phyloP scores from a whole-genome alignment of 64 coral and sea anemone species.

The Orbicella faveolata region DNA sequence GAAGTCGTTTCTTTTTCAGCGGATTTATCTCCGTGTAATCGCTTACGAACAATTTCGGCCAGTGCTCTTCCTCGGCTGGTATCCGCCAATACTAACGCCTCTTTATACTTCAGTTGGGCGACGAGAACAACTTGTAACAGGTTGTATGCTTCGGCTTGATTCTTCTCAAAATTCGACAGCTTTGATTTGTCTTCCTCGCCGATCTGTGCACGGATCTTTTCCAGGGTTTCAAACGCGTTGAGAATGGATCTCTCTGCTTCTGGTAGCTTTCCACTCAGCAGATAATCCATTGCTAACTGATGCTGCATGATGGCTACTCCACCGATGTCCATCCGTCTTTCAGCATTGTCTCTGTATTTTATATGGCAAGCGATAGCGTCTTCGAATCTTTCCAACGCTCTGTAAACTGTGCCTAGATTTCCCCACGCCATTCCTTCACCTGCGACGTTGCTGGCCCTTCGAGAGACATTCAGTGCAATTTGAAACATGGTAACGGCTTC shows the following conservation, averaged over 20 bases:
- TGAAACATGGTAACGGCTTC: constrained; percentile 45
- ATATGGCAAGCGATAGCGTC: constrained; percentile 58
- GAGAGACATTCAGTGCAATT: constrained; percentile 32
- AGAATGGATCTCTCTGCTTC: constrained; percentile 42
- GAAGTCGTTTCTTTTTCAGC: background rate
- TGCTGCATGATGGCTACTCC: constrained; percentile 71
- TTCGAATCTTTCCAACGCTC: constrained; percentile 50
- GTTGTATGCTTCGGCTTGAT: constrained; percentile 65
- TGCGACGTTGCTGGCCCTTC: constrained; percentile 51
- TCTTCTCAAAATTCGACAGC: constrained; percentile 77
- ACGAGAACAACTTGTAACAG: constrained; percentile 56
- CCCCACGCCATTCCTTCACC: constrained; percentile 79
- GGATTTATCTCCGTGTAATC: background rate
- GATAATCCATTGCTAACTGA: constrained; percentile 68
- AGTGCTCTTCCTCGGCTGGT: constrained; percentile 45
- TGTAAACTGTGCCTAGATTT: constrained; percentile 64
- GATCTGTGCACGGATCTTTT: constrained; percentile 53
- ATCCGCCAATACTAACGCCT: constrained; percentile 60
- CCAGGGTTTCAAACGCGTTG: constrained; percentile 53
- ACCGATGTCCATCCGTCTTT: constrained; percentile 62
- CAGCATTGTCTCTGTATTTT: constrained; percentile 62
- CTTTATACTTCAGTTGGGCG: constrained; percentile 54
- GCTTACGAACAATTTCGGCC: constrained; percentile 43
- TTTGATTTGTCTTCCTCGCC: constrained; percentile 68
- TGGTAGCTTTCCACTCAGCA: constrained; percentile 34